Base-by-base conservation (phyloP, 2,797 vertebrate genomes). In the Pipistrellus nathusii region DNA sequence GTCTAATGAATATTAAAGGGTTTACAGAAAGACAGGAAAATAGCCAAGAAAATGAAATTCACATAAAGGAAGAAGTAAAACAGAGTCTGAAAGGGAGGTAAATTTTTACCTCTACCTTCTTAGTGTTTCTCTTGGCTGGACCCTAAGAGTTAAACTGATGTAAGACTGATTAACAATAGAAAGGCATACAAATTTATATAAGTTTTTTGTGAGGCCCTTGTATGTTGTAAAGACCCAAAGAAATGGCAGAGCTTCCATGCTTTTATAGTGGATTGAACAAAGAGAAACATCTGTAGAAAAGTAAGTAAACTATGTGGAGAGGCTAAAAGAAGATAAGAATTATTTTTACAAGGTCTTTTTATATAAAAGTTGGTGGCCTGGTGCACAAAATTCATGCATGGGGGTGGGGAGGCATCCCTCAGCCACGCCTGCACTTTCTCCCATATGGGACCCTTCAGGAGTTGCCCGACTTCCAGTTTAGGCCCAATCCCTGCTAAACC, bases 21-120 rank as follows among this genome's bases (percentile, higher is more conserved):
- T 64, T 95, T 91, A 44, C 72, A 84, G 25, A 83, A 48, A 87
- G 30, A 92, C 6, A 71, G 84, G 32, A 78, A 83, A 78, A 66
- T 77, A 87, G n/a, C 72, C 15, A 83, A 77, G 21, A 38, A 85
- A 78, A 59, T 75, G 86, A 83, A 76, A 82, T 77, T 41, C 35
- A 57, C 5, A 1, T 51, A 44, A 85, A 90, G 57, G n/a, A 66
- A 51, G 66, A 81, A 81, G 30, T 64, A 72, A 73, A 64, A 44
- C 64, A 48, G 14, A 6, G 15, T 44, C 71, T 88, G 62, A 77
- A 83, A 4, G 18, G 77, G 62, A 84, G 27, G 20, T 17, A 59
- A 41, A 77, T 64, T 46, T 85, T 85, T 35, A 73, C 35, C 25
- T 59, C 57, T 59, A 27, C 57, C 25, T 59, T 27, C 57, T 27